Conservation (phyloP, 2,113 vertebrate species). For the Anguilla japonica region DNA sequence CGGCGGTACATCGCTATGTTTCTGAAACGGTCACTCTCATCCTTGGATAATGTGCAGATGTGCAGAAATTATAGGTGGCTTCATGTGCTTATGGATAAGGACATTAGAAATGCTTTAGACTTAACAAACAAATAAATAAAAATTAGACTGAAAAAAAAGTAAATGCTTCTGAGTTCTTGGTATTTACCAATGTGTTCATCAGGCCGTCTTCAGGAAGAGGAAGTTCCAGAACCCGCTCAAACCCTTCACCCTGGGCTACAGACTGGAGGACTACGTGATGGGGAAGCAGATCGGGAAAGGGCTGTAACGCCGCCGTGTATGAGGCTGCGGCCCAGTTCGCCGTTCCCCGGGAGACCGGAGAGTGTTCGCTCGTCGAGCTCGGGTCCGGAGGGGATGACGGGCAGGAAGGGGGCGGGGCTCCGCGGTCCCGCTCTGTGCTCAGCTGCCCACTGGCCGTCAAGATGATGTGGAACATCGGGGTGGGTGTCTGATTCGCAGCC, state of each 20-base stretch:
- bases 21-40: too few relatives aligned
- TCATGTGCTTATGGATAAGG: too few relatives aligned
- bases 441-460: slow-evolving; percentile 70
- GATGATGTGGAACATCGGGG: slow-evolving; percentile 79
- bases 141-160: too few relatives aligned
- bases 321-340: slow-evolving; percentile 72
- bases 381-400: slow-evolving; percentile 35
- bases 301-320: slow-evolving; percentile 84
- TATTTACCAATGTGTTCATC: slow-evolving; percentile 19
- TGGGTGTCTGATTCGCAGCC: slow-evolving; percentile 35
- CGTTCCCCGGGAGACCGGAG: not conserved
- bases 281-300: slow-evolving; percentile 87
- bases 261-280: slow-evolving; percentile 84
- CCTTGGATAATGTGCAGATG: too few relatives aligned
- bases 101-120: too few relatives aligned
- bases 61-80: too few relatives aligned
- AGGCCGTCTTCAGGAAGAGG: slow-evolving; percentile 83
- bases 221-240: slow-evolving; percentile 66
- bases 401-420: not conserved
- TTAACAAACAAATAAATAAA: too few relatives aligned
- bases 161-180: not conserved
- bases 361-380: slow-evolving; percentile 33
- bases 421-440: slow-evolving; percentile 44
- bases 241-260: slow-evolving; percentile 73
- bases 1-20: too few relatives aligned